phyloP scores from a whole-genome alignment of 1,140 invertebrate genomes.

The Lanistes nyassanus region DNA sequence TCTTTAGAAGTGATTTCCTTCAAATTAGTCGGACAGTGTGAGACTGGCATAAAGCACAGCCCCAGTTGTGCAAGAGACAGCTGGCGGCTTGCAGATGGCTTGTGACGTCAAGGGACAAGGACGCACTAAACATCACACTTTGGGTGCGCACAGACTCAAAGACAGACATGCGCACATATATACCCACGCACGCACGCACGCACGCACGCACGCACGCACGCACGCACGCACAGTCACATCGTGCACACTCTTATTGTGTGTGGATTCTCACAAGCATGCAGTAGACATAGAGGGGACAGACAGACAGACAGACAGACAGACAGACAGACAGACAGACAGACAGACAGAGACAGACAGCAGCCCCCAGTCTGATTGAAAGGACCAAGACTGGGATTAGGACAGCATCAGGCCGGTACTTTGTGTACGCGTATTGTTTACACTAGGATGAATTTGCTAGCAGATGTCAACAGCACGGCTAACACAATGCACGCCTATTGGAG shows the following conservation, averaged over 20 bases:
- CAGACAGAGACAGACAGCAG: constrained; percentile 11
- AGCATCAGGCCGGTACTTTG: background rate
- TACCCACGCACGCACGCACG: constrained; percentile 1
- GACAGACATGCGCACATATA: background rate
- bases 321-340: background rate
- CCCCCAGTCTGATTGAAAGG: background rate
- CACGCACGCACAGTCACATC: background rate
- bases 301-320: constrained; percentile 6
- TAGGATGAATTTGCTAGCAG: background rate
- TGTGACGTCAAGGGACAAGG: background rate
- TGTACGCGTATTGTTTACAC: background rate
- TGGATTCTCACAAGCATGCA: background rate
- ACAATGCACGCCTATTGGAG: too few relatives aligned
- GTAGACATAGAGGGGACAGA: background rate
- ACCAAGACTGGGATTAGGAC: background rate
- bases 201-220: constrained; percentile 1
- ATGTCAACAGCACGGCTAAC: background rate
- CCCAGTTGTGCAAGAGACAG: background rate
- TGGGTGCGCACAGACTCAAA: background rate
- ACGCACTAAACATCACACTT: background rate
- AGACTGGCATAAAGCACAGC: background rate
- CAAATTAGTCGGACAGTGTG: too few relatives aligned
- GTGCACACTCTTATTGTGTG: background rate
- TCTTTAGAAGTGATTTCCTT: background rate
- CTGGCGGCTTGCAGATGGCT: background rate